These are phyloP conservation scores for Megalopta genalis DNA, from an alignment of 1,140 invertebrate genomes.

Conservation along the genomic window DNA sequence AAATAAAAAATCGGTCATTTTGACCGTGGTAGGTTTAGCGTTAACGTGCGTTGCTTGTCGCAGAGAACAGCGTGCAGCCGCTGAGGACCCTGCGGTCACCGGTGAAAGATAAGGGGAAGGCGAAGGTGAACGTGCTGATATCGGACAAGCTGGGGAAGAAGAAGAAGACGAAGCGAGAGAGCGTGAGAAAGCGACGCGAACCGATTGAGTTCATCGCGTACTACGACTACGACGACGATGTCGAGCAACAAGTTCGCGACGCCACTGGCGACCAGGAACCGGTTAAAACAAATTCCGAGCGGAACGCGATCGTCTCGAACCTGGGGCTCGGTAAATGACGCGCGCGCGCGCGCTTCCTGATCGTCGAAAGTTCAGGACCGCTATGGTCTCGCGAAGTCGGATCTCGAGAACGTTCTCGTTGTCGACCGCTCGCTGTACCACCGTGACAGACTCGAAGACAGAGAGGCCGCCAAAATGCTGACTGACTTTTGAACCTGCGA, in stretches of 20 bases:
- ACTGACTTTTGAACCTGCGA: background rate
- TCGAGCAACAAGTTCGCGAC: slow-evolving; percentile 17
- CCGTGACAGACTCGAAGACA: too few species aligned
- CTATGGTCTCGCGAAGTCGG: background rate
- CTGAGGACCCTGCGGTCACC: background rate
- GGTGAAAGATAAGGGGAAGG: background rate
- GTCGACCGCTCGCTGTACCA: background rate
- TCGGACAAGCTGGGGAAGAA: slow-evolving; percentile 45
- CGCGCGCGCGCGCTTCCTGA: background rate
- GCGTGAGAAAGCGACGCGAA: slow-evolving; percentile 32
- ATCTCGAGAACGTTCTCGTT: slow-evolving; percentile 2
- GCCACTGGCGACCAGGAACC: slow-evolving; percentile 8
- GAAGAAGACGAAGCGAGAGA: background rate
- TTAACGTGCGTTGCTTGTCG: too few species aligned
- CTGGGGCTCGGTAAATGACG: slow-evolving; percentile 18
- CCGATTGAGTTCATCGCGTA: slow-evolving; percentile 58
- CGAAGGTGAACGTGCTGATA: slow-evolving; percentile 58
- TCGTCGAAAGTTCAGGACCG: background rate
- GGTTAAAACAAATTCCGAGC: slow-evolving; percentile 7
- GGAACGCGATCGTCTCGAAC: slow-evolving; percentile 5
- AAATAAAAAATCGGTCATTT: too few species aligned
- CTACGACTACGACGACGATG: slow-evolving; percentile 65
- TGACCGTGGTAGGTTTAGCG: too few species aligned
- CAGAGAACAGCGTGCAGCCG: background rate
- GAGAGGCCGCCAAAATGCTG: background rate